These are phyloP conservation scores for Drepana arcuata DNA, from an alignment of 1,140 invertebrate genomes.

Conservation along the genomic window DNA sequence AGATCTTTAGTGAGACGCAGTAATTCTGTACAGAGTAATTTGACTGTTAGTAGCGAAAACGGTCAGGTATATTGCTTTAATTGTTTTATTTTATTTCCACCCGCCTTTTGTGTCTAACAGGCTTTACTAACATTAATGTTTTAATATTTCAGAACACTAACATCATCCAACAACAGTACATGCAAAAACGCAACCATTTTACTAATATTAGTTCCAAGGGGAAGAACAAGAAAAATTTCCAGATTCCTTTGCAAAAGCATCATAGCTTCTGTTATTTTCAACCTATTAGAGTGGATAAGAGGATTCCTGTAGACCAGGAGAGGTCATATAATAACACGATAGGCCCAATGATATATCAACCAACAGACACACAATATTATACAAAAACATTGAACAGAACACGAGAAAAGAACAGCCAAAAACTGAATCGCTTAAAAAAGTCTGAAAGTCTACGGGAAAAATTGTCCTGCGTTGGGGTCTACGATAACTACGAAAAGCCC, in stretches of 20 bases:
- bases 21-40: conserved; percentile 51
- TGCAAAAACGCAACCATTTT: conserved; percentile 65
- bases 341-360: conserved; percentile 57
- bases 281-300: conserved; percentile 69
- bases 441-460: conserved; percentile 67
- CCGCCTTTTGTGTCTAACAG: conserved; percentile 20
- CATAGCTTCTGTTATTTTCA: conserved; percentile 79
- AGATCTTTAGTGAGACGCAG: conserved; percentile 48
- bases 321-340: conserved; percentile 65
- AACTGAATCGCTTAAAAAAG: conserved; percentile 61
- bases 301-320: conserved; percentile 56
- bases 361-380: conserved; percentile 55
- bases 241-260: conserved; percentile 77
- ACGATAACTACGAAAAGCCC: conserved; percentile 57
- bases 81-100: conserved; percentile 34
- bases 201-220: conserved; percentile 60
- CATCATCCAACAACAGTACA: conserved; percentile 68
- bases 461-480: conserved; percentile 63
- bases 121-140: conserved; percentile 42
- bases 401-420: conserved; percentile 58
- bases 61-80: conserved; percentile 61
- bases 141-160: conserved; percentile 73
- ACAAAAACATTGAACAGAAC: conserved; percentile 67
- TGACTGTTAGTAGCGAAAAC: conserved; percentile 36
- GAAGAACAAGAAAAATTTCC: conserved; percentile 73